Evolutionary conservation across 2,113 vertebrate species (phyloP).

Genomic region (Philantomba maxwellii): DNA sequence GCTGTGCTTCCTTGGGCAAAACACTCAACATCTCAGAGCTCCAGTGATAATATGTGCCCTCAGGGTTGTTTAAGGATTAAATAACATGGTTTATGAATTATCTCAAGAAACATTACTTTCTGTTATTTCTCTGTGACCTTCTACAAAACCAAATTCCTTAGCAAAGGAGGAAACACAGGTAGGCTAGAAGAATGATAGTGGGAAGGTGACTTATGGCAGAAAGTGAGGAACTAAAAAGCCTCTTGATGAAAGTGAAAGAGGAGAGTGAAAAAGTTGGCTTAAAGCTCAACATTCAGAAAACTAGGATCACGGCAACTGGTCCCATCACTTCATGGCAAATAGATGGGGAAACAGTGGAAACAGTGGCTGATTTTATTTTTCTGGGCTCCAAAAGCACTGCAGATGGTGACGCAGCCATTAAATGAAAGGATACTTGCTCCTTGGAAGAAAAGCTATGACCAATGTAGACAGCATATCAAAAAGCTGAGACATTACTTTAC

Average conservation of each 20-base stretch:
- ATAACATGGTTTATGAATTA: background rate
- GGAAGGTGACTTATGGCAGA: background rate
- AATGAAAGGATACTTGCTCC: background rate
- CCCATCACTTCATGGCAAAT: background rate
- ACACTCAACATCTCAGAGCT: background rate
- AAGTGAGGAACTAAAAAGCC: background rate
- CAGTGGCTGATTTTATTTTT: background rate
- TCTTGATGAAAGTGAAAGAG: background rate
- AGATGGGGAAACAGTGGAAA: background rate
- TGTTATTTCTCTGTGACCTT: background rate
- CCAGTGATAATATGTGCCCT: background rate
- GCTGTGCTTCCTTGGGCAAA: slow-evolving; percentile 6
- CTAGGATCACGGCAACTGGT: background rate
- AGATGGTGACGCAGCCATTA: background rate
- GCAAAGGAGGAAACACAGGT: background rate
- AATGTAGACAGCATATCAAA: background rate
- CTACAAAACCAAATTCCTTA: background rate
- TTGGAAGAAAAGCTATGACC: background rate
- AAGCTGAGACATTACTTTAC: background rate
- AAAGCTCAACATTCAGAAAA: background rate
- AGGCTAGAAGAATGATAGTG: background rate
- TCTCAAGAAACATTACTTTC: background rate
- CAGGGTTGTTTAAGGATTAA: background rate
- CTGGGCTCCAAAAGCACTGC: rapidly evolving
- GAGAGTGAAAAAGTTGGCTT: background rate